phyloP scores from a whole-genome alignment of 2,888 invertebrate genomes.

The Cosmorhoe ocellata region DNA sequence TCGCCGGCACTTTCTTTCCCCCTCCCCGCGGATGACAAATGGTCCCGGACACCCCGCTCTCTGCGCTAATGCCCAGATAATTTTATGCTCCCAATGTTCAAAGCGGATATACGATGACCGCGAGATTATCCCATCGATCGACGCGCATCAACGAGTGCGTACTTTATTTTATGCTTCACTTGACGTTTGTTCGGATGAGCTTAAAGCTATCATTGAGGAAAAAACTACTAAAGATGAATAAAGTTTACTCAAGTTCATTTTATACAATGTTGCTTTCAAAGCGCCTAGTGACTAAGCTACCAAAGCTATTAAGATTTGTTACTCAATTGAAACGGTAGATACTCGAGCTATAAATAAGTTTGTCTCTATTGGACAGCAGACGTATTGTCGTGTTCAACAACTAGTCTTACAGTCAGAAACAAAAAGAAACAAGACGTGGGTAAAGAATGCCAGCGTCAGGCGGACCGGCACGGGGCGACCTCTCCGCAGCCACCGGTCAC shows the following conservation, averaged over 20 bases:
- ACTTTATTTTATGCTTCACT: constrained; percentile 66
- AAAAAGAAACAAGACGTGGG: constrained; percentile 62
- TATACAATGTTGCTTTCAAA: background rate
- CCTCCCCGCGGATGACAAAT: constrained; percentile 77
- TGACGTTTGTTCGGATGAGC: constrained; percentile 66
- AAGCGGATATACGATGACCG: constrained; percentile 61
- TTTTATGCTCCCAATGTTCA: constrained; percentile 74
- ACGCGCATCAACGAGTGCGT: constrained; percentile 71
- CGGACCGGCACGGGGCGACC: constrained; percentile 66
- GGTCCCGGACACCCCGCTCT: constrained; percentile 71
- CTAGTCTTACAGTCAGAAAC: constrained; percentile 46
- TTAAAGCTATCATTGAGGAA: constrained; percentile 62
- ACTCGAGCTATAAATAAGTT: constrained; percentile 29
- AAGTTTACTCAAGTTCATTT: background rate
- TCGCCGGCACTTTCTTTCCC: constrained; percentile 66
- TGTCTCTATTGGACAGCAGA: constrained; percentile 36
- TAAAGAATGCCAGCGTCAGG: constrained; percentile 74
- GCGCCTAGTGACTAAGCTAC: background rate
- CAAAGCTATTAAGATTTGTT: constrained; percentile 19
- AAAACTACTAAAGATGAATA: constrained; percentile 40
- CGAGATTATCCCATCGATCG: constrained; percentile 74
- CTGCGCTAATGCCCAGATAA: constrained; percentile 78
- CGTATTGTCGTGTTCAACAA: constrained; percentile 47
- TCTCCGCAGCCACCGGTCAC: constrained; percentile 71
- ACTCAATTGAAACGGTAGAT: constrained; percentile 31